A percentile compares a stretch with the other conserved stretches of the same genome.
phyloP scores from a whole-genome alignment of 1,140 invertebrate species.

The Forficula auricularia region DNA sequence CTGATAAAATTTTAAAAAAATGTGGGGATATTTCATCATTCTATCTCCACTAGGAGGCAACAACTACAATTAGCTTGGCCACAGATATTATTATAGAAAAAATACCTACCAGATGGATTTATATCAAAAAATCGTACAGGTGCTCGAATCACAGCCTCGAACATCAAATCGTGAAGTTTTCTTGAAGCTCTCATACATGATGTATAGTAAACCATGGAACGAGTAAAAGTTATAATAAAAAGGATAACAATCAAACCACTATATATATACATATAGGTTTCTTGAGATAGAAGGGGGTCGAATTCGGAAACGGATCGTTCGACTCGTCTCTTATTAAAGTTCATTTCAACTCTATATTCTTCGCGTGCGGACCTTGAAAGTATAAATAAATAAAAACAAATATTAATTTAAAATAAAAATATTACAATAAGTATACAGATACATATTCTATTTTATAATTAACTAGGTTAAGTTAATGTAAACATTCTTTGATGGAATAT shows the following conservation, averaged over 20 bases:
- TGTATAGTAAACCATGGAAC: slow-evolving; percentile 41
- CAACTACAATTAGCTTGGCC: too few relatives aligned
- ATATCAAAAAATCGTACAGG: slow-evolving; percentile 64
- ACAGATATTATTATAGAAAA: too few relatives aligned
- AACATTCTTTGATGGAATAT: too few relatives aligned
- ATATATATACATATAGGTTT: slow-evolving; percentile 32
- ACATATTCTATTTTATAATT: too few relatives aligned
- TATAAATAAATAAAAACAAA: too few relatives aligned
- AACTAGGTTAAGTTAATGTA: too few relatives aligned
- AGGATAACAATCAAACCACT: slow-evolving; percentile 28
- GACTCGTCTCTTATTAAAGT: too few relatives aligned
- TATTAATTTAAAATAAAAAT: slow-evolving; percentile 4
- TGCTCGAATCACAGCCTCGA: slow-evolving; percentile 36
- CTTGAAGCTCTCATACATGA: slow-evolving; percentile 44
- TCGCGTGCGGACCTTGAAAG: slow-evolving; percentile 1
- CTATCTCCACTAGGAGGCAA: too few relatives aligned
- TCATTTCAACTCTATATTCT: neutral
- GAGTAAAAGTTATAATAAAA: slow-evolving; percentile 28
- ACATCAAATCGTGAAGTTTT: slow-evolving; percentile 48
- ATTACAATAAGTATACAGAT: slow-evolving; percentile 12
- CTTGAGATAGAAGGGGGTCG: slow-evolving; percentile 10
- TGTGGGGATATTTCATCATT: too few relatives aligned
- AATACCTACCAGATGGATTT: slow-evolving; percentile 51
- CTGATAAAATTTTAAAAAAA: too few relatives aligned
- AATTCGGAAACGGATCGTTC: neutral